phyloP scores from a whole-genome alignment of 2,113 vertebrate species.

The Nicator chloris region DNA sequence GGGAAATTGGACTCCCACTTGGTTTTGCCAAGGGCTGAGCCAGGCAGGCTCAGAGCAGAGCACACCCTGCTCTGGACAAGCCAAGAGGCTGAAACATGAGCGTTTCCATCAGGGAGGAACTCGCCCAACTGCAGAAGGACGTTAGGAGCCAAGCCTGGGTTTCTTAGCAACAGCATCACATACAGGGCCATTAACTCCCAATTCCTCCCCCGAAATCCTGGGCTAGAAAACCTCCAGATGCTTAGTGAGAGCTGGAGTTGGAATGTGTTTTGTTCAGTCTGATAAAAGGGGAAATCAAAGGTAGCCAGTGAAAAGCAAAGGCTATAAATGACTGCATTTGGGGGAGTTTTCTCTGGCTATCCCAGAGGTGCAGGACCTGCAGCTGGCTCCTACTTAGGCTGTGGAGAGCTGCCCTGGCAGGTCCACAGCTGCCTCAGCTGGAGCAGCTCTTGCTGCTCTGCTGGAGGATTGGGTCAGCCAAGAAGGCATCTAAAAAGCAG shows the following conservation, averaged over 20 bases:
- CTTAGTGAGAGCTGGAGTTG: neutral
- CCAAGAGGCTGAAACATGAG: neutral
- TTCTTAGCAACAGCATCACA: slow-evolving; percentile 23
- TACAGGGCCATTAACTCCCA: neutral
- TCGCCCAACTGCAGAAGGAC: neutral
- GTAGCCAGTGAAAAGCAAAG: neutral
- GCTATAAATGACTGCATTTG: neutral
- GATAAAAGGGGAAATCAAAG: neutral
- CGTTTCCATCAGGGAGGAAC: neutral
- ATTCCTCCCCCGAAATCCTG: neutral
- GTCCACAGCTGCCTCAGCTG: neutral
- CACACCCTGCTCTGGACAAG: neutral
- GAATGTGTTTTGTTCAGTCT: neutral
- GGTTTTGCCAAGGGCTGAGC: neutral
- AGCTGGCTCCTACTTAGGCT: neutral
- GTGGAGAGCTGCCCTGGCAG: neutral
- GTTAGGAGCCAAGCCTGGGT: neutral
- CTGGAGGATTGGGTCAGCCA: neutral
- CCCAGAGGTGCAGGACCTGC: neutral
- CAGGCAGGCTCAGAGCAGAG: neutral
- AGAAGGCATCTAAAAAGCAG: neutral
- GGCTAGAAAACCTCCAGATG: neutral
- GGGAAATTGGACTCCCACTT: neutral
- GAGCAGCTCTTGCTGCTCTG: neutral
- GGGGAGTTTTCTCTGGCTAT: neutral